Conservation (phyloP, 2,113 vertebrate species). For the Sinocyclocheilus grahami region DNA sequence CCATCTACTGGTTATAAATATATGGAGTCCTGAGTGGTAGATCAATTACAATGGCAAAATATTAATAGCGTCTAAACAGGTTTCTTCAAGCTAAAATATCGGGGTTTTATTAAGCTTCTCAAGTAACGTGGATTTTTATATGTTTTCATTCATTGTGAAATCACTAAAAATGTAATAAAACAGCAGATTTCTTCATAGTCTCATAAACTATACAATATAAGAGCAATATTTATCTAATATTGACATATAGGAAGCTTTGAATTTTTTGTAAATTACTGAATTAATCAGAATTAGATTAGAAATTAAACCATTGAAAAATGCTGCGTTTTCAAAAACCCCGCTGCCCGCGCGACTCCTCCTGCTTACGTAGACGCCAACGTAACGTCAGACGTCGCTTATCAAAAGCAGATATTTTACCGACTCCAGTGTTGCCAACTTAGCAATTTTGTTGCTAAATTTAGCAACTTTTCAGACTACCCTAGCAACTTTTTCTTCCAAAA, state of each 20-base stretch:
- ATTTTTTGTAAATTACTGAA: background rate
- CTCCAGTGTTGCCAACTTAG: background rate
- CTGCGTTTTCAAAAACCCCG: background rate
- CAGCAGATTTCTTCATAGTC: background rate
- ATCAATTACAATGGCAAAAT: background rate
- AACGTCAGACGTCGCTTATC: background rate
- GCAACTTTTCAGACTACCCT: too few species aligned
- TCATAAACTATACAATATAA: background rate
- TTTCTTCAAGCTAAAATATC: background rate
- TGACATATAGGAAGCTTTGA: background rate
- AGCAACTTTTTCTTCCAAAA: too few species aligned
- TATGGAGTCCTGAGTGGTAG: background rate
- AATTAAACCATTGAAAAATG: background rate
- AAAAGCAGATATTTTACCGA: background rate
- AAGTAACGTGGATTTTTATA: background rate
- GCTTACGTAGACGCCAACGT: background rate
- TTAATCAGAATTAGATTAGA: background rate
- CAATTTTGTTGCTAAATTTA: too few species aligned
- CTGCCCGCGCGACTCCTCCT: background rate
- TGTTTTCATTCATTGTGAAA: background rate
- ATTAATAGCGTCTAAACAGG: too few species aligned
- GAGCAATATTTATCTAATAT: background rate
- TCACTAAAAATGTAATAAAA: background rate
- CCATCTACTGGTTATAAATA: constrained; percentile 9
- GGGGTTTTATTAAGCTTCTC: background rate